Percentiles rank a stretch among this genome's conserved stretches.
phyloP scores from a whole-genome alignment of 2,113 vertebrate species.

The Caranx melampygus region DNA sequence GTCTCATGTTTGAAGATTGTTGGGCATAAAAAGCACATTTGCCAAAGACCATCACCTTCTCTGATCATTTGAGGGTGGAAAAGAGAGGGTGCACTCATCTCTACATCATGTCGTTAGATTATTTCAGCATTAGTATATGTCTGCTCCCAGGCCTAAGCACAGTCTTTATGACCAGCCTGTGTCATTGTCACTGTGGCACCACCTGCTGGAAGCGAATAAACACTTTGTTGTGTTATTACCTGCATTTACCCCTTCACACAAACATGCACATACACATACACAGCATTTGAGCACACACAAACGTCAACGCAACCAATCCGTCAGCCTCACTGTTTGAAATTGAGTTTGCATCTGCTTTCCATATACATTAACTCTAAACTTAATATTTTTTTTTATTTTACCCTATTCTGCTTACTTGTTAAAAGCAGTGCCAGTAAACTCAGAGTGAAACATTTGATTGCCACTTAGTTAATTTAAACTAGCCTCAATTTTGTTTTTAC shows the following conservation, averaged over 20 bases:
- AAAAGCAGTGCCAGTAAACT: background rate
- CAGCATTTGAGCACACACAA: background rate
- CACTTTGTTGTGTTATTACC: background rate
- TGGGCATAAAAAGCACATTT: background rate
- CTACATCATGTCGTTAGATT: too few species aligned
- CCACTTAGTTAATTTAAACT: background rate
- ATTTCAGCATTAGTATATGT: too few species aligned
- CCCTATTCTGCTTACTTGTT: background rate
- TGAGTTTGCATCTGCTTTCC: background rate
- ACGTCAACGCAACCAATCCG: background rate
- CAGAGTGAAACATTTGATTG: background rate
- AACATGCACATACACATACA: background rate
- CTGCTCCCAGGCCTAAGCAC: background rate
- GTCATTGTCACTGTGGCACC: conserved; percentile 70
- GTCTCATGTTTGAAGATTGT: too few species aligned
- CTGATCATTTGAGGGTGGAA: background rate
- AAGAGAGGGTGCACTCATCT: background rate
- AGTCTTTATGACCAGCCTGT: background rate
- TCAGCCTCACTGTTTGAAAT: background rate
- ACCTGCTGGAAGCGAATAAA: conserved; percentile 76
- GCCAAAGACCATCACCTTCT: background rate
- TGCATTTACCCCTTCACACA: background rate
- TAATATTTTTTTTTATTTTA: background rate
- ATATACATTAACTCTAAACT: background rate
- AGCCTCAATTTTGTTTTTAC: background rate